Base-by-base conservation (phyloP, 2,113 vertebrate genomes). In the Jacana jacana region DNA sequence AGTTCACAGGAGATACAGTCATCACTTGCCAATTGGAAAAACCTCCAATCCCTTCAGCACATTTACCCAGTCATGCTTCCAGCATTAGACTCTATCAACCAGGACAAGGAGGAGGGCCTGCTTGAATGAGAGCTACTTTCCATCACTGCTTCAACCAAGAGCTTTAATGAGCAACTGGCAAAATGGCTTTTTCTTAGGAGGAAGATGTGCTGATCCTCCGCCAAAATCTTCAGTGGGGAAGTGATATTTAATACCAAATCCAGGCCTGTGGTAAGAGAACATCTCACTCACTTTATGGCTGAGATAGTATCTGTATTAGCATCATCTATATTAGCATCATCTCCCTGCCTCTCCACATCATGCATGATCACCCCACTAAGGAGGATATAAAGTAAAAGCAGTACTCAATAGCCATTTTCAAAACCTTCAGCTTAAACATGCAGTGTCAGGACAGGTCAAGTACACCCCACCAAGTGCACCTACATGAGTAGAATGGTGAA, bases 1-100 rank as follows among this genome's bases (percentile, higher is more conserved):
- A 92, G 88, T 79, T 93, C 82, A 90, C 30, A 63, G 85, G 54
- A 91, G 78, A 93, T 13, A 58, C 7, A 60, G 27, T 64, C 80
- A 92, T 54, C 37, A 27, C 42, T 78, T 63, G 24, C 63, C 72
- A 81, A 60, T 5, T 19, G 42, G 46, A 71, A 52, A 42, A 42
- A 40, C 12, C 75, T 35, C 75, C 73, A 8, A 60, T 60, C 75
- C 46, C 68, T 70, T 78, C 86, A 75, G 60, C 55, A 35, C 39
- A 39, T 70, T 61, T 64, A 71, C 33, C 6, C 69, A 83, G 51
- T 22, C 33, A 8, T 24, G 60, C 76, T 93, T 88, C 82, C 48
- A 86, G 76, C 35, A 60, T 27, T 42, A 73, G 35, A 35, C 44
- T 80, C 49, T 9, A 25, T 52, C 82, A 90, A 55, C 19, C 27